Conservation (phyloP, 2,797 vertebrate species). For the Anolis apletophallus region DNA sequence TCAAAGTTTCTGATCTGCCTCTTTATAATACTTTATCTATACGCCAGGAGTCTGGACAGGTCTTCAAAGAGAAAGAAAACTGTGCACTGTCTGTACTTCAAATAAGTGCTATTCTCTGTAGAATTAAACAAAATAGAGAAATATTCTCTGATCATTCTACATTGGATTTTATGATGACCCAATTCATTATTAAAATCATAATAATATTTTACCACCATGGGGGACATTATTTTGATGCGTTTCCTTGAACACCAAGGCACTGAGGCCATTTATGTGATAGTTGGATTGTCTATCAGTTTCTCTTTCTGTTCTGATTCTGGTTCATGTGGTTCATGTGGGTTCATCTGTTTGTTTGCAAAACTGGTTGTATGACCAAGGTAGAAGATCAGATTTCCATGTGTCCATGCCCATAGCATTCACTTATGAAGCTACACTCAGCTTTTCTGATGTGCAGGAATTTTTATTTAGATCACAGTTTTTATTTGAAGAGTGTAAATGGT, state of each 20-base stretch:
- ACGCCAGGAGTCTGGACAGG: no score
- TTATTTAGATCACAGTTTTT: background rate
- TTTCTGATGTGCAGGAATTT: rapidly evolving
- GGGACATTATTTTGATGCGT: background rate
- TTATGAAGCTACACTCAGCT: background rate
- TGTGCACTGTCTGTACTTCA: no score
- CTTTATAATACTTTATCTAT: background rate
- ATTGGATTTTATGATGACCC: no score
- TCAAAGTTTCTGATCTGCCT: background rate
- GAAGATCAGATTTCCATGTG: background rate
- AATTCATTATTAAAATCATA: no score
- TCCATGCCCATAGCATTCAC: background rate
- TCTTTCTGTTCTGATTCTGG: no score
- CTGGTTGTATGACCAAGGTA: background rate
- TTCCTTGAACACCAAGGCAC: background rate
- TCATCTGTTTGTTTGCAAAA: background rate
- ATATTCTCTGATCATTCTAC: no score
- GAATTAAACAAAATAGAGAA: no score
- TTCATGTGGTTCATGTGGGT: background rate
- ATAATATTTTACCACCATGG: background rate
- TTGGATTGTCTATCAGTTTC: background rate
- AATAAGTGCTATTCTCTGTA: no score
- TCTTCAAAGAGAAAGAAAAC: no score
- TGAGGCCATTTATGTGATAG: background rate
- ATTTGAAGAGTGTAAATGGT: background rate